Evolutionary conservation across 2,113 vertebrate genomes (phyloP).

Genomic region (Carassius gibelio): DNA sequence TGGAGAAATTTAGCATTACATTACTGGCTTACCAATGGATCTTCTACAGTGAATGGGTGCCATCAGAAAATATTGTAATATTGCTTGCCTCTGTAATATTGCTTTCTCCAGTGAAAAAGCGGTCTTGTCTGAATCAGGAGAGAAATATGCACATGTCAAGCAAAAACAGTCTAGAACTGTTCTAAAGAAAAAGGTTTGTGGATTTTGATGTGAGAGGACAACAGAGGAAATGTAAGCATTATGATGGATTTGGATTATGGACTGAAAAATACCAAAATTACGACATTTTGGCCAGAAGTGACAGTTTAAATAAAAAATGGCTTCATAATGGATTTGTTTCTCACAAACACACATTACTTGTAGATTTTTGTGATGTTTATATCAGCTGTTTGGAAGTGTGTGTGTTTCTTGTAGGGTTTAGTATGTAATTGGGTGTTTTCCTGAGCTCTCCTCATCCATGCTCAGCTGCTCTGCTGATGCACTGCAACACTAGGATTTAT

Average conservation of each 20-base stretch:
- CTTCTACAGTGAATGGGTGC: too few relatives aligned
- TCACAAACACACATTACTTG: too few relatives aligned
- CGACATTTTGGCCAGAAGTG: too few relatives aligned
- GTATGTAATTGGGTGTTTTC: not conserved
- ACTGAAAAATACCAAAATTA: too few relatives aligned
- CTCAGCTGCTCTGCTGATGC: not conserved
- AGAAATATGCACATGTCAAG: too few relatives aligned
- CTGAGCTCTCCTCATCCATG: not conserved
- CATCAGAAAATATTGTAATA: not conserved
- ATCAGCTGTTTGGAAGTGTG: not conserved
- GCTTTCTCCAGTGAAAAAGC: too few relatives aligned
- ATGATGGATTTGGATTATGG: not conserved
- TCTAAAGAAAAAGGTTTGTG: not conserved
- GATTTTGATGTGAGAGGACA: not conserved
- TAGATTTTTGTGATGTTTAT: not conserved
- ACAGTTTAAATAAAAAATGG: not conserved
- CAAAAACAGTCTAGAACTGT: too few relatives aligned
- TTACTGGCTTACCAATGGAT: too few relatives aligned
- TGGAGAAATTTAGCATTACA: too few relatives aligned
- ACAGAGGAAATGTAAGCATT: not conserved
- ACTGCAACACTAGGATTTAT: conserved; percentile 1
- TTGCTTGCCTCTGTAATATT: too few relatives aligned
- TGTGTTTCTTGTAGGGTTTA: not conserved
- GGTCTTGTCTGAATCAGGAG: too few relatives aligned
- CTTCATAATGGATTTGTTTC: too few relatives aligned